phyloP scores from a whole-genome alignment of 2,113 vertebrate species.

The Elachura formosa region DNA sequence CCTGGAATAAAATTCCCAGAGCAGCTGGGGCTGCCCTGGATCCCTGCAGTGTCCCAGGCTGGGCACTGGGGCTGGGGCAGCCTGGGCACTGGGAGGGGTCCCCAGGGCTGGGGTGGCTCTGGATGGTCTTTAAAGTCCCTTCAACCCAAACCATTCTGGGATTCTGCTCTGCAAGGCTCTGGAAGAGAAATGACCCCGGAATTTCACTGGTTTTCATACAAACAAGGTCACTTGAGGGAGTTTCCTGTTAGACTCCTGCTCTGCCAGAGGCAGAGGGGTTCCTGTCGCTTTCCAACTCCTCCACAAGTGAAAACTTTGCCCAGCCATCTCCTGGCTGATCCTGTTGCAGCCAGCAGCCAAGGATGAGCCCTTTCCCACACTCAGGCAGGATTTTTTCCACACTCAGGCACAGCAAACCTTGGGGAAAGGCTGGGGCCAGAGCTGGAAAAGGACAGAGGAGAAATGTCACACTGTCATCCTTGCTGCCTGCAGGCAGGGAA shows the following conservation, averaged over 20 bases:
- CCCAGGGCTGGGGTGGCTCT: background rate
- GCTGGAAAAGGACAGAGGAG: background rate
- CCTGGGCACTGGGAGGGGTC: background rate
- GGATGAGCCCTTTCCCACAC: background rate
- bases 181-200: background rate
- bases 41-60: background rate
- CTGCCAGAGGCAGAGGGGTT: background rate
- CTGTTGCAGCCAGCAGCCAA: background rate
- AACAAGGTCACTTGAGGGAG: background rate
- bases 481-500: background rate
- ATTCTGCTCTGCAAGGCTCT: background rate
- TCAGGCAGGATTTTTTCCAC: background rate
- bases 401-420: background rate
- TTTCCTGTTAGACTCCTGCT: background rate
- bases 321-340: background rate
- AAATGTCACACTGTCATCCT: background rate
- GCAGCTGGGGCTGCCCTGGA: background rate
- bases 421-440: background rate
- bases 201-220: background rate
- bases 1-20: background rate
- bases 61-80: background rate
- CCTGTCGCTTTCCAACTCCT: background rate
- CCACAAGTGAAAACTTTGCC: background rate
- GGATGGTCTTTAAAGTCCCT: rapidly evolving
- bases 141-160: background rate